Percentiles rank a stretch among this genome's conserved stretches.
Evolutionary conservation across 2,888 invertebrate genomes (phyloP).

Genomic region (Pollenia angustigena): DNA sequence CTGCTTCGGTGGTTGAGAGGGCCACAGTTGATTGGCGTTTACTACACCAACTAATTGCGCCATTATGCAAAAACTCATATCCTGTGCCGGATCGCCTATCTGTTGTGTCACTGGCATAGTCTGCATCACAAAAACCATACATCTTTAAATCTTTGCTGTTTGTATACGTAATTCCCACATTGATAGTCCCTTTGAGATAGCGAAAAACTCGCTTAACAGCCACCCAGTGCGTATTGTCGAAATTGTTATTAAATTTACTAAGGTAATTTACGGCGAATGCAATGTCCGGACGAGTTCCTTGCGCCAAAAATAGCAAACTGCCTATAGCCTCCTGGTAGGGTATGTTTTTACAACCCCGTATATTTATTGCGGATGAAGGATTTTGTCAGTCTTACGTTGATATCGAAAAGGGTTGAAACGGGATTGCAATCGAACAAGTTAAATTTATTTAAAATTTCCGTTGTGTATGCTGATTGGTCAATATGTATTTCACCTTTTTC

Average conservation of each 20-base stretch:
- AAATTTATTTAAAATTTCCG: slow-evolving; percentile 32
- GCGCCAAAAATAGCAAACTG: slow-evolving; percentile 70
- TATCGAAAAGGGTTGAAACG: slow-evolving; percentile 28
- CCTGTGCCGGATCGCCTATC: slow-evolving; percentile 59
- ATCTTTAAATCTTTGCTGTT: slow-evolving; percentile 48
- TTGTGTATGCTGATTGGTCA: slow-evolving; percentile 25
- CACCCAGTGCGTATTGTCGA: slow-evolving; percentile 72
- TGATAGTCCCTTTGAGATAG: slow-evolving; percentile 38
- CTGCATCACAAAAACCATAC: slow-evolving; percentile 64
- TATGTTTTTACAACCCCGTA: not conserved
- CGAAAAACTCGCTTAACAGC: slow-evolving; percentile 33
- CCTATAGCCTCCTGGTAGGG: slow-evolving; percentile 67
- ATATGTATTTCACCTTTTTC: slow-evolving; percentile 24
- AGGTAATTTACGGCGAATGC: no score
- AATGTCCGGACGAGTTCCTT: slow-evolving; percentile 34
- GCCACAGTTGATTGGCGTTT: slow-evolving; percentile 42
- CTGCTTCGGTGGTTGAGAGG: no score
- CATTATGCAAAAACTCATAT: no score
- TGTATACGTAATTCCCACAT: slow-evolving; percentile 57
- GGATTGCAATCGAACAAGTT: slow-evolving; percentile 55
- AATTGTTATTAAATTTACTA: slow-evolving; percentile 19
- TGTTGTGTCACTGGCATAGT: slow-evolving; percentile 67
- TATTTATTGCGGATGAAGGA: not conserved
- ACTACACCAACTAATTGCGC: slow-evolving; percentile 70
- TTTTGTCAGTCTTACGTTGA: slow-evolving; percentile 16